A percentile compares a stretch with the other conserved stretches of the same genome.
phyloP scores from a whole-genome alignment of 2,888 invertebrate genomes.

The Nomada fucata region DNA sequence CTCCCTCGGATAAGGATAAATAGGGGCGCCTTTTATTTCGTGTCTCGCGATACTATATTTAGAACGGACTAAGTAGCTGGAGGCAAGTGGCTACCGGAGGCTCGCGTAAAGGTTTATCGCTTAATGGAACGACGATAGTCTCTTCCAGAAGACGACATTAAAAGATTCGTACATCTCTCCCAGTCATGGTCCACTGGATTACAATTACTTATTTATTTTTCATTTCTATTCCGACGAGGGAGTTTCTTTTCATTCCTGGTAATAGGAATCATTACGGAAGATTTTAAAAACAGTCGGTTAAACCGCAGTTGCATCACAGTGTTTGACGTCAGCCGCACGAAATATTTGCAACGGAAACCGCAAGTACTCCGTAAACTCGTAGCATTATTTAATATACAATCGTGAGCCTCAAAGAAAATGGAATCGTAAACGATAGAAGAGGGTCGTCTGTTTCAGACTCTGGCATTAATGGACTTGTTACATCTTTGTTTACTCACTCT shows the following conservation, averaged over 20 bases:
- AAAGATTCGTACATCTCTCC: not conserved
- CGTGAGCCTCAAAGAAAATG: not conserved
- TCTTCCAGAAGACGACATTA: not conserved
- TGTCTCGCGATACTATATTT: constrained; percentile 35
- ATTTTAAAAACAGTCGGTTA: not conserved
- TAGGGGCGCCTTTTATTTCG: constrained; percentile 45
- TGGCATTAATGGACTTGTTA: not conserved
- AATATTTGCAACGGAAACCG: not conserved
- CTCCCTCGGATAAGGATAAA: constrained; percentile 52
- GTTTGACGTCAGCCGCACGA: constrained; percentile 2
- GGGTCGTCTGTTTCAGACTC: not conserved
- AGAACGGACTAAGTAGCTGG: constrained; percentile 18
- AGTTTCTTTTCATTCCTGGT: too few relatives aligned
- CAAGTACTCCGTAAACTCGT: not conserved
- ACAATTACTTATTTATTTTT: not conserved
- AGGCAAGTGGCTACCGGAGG: not conserved
- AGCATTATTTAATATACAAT: not conserved
- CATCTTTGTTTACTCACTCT: not conserved
- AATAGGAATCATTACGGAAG: not conserved
- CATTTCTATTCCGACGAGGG: too few relatives aligned
- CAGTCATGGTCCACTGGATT: not conserved
- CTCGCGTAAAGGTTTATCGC: not conserved
- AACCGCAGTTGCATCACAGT: not conserved
- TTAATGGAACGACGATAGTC: not conserved
- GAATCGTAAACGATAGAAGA: not conserved